phyloP scores from a whole-genome alignment of 2,797 vertebrate species.

The Clangula hyemalis region DNA sequence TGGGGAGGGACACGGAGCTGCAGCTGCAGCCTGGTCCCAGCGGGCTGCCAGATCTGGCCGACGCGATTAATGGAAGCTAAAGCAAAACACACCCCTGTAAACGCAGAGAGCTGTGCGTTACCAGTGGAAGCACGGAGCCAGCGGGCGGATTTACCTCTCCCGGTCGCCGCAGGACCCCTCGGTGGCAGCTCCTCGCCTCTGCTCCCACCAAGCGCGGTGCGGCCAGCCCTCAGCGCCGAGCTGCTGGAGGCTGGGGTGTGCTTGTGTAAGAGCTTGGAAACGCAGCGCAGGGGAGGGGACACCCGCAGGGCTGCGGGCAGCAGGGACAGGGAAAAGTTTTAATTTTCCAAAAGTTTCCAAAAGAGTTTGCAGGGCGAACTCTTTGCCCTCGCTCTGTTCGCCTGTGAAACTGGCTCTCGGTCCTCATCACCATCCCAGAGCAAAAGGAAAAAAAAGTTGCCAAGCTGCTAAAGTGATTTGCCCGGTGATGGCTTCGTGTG shows the following conservation, averaged over 20 bases:
- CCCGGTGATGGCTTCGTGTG: background rate
- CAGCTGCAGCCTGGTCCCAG: background rate
- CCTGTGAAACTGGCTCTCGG: background rate
- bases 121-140: background rate
- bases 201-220: background rate
- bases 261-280: constrained; percentile 46
- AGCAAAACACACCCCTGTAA: background rate
- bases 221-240: too few species aligned
- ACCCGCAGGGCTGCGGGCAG: background rate
- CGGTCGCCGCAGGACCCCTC: background rate
- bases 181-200: background rate
- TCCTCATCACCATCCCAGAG: background rate
- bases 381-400: background rate
- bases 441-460: background rate
- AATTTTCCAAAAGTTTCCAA: too few species aligned
- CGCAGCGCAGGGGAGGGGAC: constrained; percentile 65
- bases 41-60: background rate
- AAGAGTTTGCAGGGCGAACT: background rate
- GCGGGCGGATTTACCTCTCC: constrained; percentile 57
- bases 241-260: constrained; percentile 2
- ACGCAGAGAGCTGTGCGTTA: background rate
- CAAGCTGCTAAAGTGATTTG: background rate
- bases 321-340: background rate
- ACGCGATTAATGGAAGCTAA: background rate
- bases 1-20: background rate